Conservation (phyloP, 2,113 vertebrate species). For the Tangachromis dhanisi region DNA sequence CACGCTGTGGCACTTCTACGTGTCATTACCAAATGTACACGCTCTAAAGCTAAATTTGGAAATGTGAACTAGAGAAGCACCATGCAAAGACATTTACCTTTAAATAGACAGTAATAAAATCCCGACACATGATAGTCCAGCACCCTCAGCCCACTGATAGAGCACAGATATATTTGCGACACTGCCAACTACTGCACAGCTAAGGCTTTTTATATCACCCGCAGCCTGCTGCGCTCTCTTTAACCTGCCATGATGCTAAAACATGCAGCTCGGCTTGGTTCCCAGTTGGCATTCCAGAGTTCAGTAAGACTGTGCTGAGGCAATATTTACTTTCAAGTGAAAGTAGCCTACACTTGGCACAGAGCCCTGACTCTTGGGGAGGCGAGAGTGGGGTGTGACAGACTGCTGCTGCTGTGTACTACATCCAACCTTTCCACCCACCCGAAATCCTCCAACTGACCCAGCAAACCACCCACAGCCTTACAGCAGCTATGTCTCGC, state of each 20-base stretch:
- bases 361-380: conserved; percentile 35
- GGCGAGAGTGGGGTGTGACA: neutral
- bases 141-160: conserved; percentile 21
- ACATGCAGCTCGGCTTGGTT: conserved; percentile 17
- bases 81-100: conserved; percentile 49
- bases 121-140: conserved; percentile 40
- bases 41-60: conserved; percentile 35
- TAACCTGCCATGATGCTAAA: conserved; percentile 12
- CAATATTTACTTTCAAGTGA: conserved; percentile 66
- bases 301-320: conserved; percentile 50
- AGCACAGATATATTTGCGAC: conserved; percentile 29
- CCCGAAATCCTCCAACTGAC: conserved; percentile 52
- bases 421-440: conserved; percentile 55
- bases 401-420: conserved; percentile 53
- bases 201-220: conserved; percentile 38
- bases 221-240: neutral
- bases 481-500: conserved; percentile 11
- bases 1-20: neutral
- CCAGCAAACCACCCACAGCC: conserved; percentile 55
- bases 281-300: conserved; percentile 47
- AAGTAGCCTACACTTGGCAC: conserved; percentile 59
- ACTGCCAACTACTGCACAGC: conserved; percentile 25
- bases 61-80: conserved; percentile 4
- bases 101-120: conserved; percentile 66
- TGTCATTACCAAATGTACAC: neutral